Evolutionary conservation across 2,113 vertebrate genomes (phyloP), one percentile per base, ranked within the genome.

Genomic region (Rhagologus leucostigma): DNA sequence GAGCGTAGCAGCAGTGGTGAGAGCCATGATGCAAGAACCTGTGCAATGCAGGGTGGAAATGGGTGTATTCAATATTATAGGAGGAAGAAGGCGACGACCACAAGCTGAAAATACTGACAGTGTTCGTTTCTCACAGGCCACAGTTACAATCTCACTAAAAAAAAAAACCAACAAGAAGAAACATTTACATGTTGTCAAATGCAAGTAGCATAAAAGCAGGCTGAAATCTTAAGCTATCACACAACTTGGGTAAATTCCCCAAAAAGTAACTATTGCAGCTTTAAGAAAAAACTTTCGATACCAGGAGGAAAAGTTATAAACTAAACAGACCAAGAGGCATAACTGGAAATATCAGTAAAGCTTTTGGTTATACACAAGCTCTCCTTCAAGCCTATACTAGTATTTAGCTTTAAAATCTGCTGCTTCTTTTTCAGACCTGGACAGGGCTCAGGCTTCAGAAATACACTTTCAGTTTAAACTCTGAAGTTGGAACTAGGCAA

Each of bases 11-110:
- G 98, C 98, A 26, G 99, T 98, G 1, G 98, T 99, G 94, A 99
- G 98, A 8, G 98, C 99, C 99, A 99, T 99, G 95, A 99, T 97
- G 47, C 98, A 99, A 95, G 98, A 98, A 46, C 98, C 98, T 2
- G 99, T 98, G 97, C 99, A 99, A 41, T 99, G 99, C 59, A 99
- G 97, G 10, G 98, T 98, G 9, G 99, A 99, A 85, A 99, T 98
- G 2, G 99, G 98, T 2, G 98, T 98, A 5, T 98, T 98, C 93
- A 99, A 89, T 79, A 99, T 97, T 90, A 99, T 99, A 82, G 99
- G 98, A 17, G 99, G 99, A 46, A 99, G 98, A 23, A 99, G 98
- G 84, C 99, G 98, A 87, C 99, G 98, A 67, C 99, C 99, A 85
- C 98, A 99, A 53, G 98, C 96, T 47, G 99, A 99, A 97, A 99